phyloP scores from a whole-genome alignment of 2,888 invertebrate species.

The Drosophila austrosaltans region DNA sequence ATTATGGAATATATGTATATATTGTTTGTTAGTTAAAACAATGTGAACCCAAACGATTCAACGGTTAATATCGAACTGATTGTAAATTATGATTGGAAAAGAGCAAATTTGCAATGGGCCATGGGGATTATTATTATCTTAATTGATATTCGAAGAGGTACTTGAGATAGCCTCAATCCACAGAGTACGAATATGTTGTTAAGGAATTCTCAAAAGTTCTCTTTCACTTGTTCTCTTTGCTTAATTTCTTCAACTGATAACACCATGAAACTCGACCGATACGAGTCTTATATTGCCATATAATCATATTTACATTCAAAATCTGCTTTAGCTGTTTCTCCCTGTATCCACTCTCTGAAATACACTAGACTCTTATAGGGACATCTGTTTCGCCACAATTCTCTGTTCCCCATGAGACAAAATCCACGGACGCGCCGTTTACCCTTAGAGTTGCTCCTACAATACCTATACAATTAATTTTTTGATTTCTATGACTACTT shows the following conservation, averaged over 20 bases:
- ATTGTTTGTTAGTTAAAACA: conserved; percentile 4
- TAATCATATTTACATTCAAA: no score
- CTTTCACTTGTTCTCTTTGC: background rate
- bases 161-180: conserved; percentile 42
- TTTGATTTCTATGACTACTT: background rate
- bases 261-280: no score
- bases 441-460: conserved; percentile 14
- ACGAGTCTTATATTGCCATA: no score
- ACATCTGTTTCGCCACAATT: conserved; percentile 4
- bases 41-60: background rate
- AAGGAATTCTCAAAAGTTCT: background rate
- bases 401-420: conserved; percentile 17
- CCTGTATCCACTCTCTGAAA: conserved; percentile 12
- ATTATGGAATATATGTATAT: conserved; percentile 20
- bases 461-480: conserved; percentile 9
- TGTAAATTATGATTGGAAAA: conserved; percentile 29
- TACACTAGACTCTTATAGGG: conserved; percentile 17
- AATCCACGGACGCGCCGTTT: conserved; percentile 5
- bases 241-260: background rate
- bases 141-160: conserved; percentile 45
- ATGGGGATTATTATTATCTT: conserved; percentile 52
- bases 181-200: background rate
- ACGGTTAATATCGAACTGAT: conserved; percentile 53
- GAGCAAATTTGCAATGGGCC: conserved; percentile 33
- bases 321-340: conserved; percentile 1